Evolutionary conservation across 2,888 invertebrate genomes (phyloP), one percentile per base, ranked within the genome.

Genomic region (Sesamia inferens): DNA sequence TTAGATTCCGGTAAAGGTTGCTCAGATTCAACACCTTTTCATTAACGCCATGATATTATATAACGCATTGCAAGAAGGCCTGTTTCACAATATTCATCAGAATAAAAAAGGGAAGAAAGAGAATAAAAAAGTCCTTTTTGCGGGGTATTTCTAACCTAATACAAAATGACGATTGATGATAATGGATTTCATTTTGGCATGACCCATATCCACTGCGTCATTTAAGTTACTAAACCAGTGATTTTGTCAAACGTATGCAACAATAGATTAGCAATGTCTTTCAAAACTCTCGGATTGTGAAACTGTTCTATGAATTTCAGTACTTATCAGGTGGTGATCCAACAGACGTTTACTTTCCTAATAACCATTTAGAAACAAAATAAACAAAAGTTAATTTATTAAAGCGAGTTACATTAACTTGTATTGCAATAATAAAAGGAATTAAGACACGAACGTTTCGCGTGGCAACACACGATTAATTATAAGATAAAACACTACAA

Each of bases 401-500:
- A 13, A 74, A 70, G 42, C 57, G n/a, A 48, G 57, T 77, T 68
- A 55, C 63, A 65, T 73, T 73, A 73, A 81, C 59, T 65, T 75
- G 68, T 71, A 74, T 68, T 59, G 59, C 57, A 84, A 84, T 78
- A 84, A 63, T 76, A 84, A 83, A 81, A 83, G 59, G 71, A 74
- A 83, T 79, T 72, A 72, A 68, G 75, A 81, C 83, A 81, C 82
- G 84, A 84, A 84, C 76, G 77, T 76, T 83, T 83, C 61, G 83
- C 83, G 83, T 83, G 84, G 74, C 70, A 81, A 74, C 73, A 76
- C 71, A 69, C 82, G 82, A 83, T 83, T 83, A 81, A 83, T 82
- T 77, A 82, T 72, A 74, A 71, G 74, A 84, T 79, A 83, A 76
- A 73, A 72, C 51, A 76, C 11, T 75, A 76, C 72, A 64, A 71